Base-by-base conservation (phyloP, 2,888 invertebrate species). In the Tipula lateralis region DNA sequence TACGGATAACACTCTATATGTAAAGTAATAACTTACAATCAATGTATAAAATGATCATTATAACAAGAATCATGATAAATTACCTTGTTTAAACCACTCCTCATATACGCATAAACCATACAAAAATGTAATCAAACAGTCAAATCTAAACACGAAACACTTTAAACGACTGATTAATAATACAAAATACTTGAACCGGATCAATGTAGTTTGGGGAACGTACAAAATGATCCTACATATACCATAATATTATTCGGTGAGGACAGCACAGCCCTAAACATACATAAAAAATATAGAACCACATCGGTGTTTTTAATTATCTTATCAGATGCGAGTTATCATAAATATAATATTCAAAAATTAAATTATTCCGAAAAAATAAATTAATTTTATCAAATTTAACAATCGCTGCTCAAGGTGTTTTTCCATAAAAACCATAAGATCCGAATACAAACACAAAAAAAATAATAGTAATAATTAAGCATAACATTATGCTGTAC, bases 251-350 rank as follows among this genome's bases (percentile, higher is more conserved):
- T 24, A 66, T 66, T 19, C 66, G 24, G 66, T 66, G 66, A 66
- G 24, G 66, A 66, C 66, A 66, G 66, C 19, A 6, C 66, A 66
- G 24, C n/a, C n/a, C n/a, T n/a, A n/a, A n/a, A n/a, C n/a, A n/a
- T n/a, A 19, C 19, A 19, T 12, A 12, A 66, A 66, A 66, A 24
- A 66, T 66, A 12, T 19, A 24, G 24, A 66, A 66, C 66, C 24
- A 66, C 24, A 66, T 9, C 16, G 4, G 5, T 13, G 7, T 66
- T 66, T 66, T 66, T 66, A 66, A 66, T 66, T 66, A 66, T 66
- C 66, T 66, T 66, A 66, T 66, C 66, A 66, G 66, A 66, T 66
- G 66, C 24, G 66, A 66, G 66, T 66, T 66, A 66, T 66, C 66
- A 66, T 66, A 66, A 66, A 66, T 66, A 66, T 66, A 66, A 66